Evolutionary conservation across 2,113 vertebrate genomes (phyloP).

Genomic region (Oryctolagus cuniculus): DNA sequence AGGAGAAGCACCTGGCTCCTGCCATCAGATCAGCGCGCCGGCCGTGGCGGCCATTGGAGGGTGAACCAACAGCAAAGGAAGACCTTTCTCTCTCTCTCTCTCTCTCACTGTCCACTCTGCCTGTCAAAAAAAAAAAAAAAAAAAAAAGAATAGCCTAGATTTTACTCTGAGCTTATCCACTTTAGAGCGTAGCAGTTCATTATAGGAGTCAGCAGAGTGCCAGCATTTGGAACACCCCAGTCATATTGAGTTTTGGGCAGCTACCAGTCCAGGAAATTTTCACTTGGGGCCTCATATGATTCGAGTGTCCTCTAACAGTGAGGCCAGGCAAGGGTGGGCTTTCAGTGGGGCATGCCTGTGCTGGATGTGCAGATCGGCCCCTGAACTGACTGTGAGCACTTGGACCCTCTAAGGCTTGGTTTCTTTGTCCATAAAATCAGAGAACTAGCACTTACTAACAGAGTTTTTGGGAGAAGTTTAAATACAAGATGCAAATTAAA

Average conservation of each 20-base stretch:
- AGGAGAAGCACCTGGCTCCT: no score
- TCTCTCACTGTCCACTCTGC: no score
- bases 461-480: not conserved
- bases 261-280: not conserved
- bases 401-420: not conserved
- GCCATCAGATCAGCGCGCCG: no score
- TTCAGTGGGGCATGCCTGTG: not conserved
- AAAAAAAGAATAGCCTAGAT: not conserved
- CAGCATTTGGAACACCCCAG: not conserved
- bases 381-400: not conserved
- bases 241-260: not conserved
- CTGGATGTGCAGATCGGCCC: not conserved
- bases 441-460: not conserved
- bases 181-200: not conserved
- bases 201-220: not conserved
- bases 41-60: no score
- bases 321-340: not conserved
- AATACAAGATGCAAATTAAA: conserved; percentile 29
- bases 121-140: no score
- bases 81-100: no score
- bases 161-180: not conserved
- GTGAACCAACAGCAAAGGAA: no score
- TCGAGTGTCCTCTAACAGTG: not conserved
- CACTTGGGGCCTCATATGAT: not conserved
- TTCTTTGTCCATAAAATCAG: conserved; percentile 1